Percentiles rank a stretch among this genome's conserved stretches.
phyloP scores from a whole-genome alignment of 2,888 invertebrate genomes.

The Melangyna quadrimaculata region DNA sequence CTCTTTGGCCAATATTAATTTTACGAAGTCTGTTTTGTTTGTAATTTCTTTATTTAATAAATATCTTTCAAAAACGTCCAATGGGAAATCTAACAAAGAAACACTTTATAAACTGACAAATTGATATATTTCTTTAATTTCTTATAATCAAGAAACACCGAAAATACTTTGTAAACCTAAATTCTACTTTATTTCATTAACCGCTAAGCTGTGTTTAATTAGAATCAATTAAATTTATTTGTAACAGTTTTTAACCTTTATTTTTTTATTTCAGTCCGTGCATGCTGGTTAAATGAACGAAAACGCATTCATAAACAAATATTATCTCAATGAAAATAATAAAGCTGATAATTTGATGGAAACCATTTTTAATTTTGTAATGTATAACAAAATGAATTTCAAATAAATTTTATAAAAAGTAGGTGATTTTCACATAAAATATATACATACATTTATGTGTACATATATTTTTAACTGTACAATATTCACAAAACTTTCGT shows the following conservation, averaged over 20 bases:
- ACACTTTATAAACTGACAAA: neutral
- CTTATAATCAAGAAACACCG: neutral
- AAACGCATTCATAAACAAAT: slow-evolving; percentile 25
- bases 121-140: neutral
- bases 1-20: neutral
- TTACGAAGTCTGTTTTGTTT: neutral
- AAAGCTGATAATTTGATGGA: slow-evolving; percentile 37
- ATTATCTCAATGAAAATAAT: slow-evolving; percentile 25
- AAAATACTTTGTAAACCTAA: neutral
- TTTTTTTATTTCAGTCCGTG: slow-evolving; percentile 81
- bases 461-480: slow-evolving; percentile 6
- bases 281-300: slow-evolving; percentile 80
- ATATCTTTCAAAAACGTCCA: neutral
- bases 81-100: neutral
- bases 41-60: neutral
- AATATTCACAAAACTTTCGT: slow-evolving; percentile 21
- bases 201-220: neutral
- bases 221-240: neutral
- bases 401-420: slow-evolving; percentile 21
- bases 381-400: neutral
- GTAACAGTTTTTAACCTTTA: slow-evolving; percentile 15
- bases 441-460: slow-evolving; percentile 1
- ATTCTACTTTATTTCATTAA: neutral
- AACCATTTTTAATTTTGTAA: slow-evolving; percentile 7
- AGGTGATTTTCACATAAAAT: slow-evolving; percentile 16